Conservation (phyloP, 2,113 vertebrate genomes). For the Engraulis encrasicolus region DNA sequence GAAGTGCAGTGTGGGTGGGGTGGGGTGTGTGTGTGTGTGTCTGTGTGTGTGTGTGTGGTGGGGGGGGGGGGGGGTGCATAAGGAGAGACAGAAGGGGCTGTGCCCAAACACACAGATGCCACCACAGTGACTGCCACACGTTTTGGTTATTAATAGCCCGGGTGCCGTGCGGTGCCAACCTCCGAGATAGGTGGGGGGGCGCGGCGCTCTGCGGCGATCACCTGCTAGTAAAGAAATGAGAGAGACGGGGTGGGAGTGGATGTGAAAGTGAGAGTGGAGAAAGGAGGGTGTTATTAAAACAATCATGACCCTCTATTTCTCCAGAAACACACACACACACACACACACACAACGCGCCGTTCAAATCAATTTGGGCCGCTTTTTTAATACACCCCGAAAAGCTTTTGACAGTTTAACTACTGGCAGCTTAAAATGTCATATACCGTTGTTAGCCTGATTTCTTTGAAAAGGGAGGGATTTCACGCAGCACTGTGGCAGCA, state of each 20-base stretch:
- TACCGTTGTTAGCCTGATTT: not conserved
- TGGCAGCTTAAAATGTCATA: conserved; percentile 12
- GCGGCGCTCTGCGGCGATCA: not conserved
- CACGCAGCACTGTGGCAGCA: not conserved
- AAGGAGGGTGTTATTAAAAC: not conserved
- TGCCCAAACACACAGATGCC: conserved; percentile 71
- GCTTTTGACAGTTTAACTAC: conserved; percentile 22
- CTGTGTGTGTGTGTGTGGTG: too few species aligned
- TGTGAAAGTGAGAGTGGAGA: not conserved
- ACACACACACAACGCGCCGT: not conserved
- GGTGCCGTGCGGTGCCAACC: conserved; percentile 65
- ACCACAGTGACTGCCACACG: conserved; percentile 68
- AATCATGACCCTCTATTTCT: not conserved
- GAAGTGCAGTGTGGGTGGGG: too few species aligned
- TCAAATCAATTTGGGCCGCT: conserved; percentile 13
- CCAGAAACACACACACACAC: too few species aligned
- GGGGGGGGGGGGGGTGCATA: conserved; percentile 39
- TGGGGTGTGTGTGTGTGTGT: too few species aligned
- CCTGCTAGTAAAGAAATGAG: conserved; percentile 17
- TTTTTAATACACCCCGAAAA: conserved; percentile 24
- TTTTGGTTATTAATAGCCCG: conserved; percentile 73
- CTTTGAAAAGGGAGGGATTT: conserved; percentile 9
- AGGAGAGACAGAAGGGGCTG: conserved; percentile 29
- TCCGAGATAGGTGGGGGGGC: conserved; percentile 3
- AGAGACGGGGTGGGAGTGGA: not conserved